phyloP scores from a whole-genome alignment of 2,113 vertebrate species.

The Gavialis gangeticus region DNA sequence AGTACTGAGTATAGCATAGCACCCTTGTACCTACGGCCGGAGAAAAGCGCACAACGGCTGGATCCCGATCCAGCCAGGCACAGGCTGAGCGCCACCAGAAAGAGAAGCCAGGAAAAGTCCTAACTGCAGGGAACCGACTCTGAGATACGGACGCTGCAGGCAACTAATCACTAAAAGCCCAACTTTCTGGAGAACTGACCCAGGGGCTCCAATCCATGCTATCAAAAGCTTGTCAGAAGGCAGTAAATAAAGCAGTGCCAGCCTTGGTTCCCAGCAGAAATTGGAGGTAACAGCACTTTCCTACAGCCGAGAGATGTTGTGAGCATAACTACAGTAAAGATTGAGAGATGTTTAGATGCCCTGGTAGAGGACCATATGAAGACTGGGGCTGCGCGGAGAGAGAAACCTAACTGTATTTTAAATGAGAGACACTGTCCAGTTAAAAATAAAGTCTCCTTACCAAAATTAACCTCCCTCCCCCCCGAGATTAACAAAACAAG shows the following conservation, averaged over 20 bases:
- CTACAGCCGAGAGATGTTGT: not conserved
- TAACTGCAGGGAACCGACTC: not conserved
- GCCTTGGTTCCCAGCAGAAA: not conserved
- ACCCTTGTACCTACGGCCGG: not conserved
- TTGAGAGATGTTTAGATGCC: not conserved
- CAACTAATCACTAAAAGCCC: not conserved
- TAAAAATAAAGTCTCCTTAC: not conserved
- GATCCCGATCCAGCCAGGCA: too few species aligned
- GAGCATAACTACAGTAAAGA: not conserved
- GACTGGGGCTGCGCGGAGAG: not conserved
- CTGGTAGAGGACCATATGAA: too few species aligned
- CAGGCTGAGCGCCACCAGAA: too few species aligned
- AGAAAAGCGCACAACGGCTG: not conserved
- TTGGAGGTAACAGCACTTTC: not conserved
- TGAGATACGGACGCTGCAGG: not conserved
- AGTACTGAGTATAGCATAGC: not conserved
- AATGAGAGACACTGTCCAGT: not conserved
- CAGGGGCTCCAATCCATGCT: not conserved
- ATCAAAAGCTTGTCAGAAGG: not conserved
- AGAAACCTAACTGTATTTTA: not conserved
- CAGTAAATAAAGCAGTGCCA: not conserved
- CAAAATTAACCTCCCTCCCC: not conserved
- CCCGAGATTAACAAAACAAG: not conserved
- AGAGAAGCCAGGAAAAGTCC: too few species aligned
- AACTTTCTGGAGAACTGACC: too few species aligned